Evolutionary conservation across 2,797 vertebrate genomes (phyloP).

Genomic region (Pelochelys cantorii): DNA sequence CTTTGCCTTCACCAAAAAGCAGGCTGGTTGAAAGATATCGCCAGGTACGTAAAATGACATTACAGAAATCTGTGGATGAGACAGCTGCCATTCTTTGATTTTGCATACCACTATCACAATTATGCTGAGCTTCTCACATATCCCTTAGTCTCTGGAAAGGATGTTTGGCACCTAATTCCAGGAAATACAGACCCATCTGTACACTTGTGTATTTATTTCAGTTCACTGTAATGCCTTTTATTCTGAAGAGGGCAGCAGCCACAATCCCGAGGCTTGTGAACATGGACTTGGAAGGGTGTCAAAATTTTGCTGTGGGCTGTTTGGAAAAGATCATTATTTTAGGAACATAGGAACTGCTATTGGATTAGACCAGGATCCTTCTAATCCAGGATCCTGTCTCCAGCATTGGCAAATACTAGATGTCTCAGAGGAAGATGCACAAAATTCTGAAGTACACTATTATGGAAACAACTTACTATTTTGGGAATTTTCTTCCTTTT

Average conservation of each 20-base stretch:
- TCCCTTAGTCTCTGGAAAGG: neutral
- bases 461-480: no score
- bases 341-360: neutral
- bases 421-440: no score
- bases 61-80: neutral
- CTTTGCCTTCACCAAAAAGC: neutral
- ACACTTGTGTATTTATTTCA: fast-evolving
- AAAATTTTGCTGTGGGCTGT: neutral
- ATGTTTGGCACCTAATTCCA: neutral
- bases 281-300: neutral
- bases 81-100: neutral
- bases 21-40: neutral
- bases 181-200: neutral
- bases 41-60: neutral
- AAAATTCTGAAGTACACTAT: no score
- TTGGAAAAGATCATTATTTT: neutral
- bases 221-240: neutral
- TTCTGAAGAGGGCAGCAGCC: neutral
- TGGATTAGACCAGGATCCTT: neutral
- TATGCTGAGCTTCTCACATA: neutral
- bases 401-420: no score
- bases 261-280: neutral
- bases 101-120: neutral
- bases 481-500: no score
- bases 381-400: no score